Evolutionary conservation across 2,113 vertebrate genomes (phyloP), one percentile per base, ranked within the genome.

Genomic region (Nothocercus julius): DNA sequence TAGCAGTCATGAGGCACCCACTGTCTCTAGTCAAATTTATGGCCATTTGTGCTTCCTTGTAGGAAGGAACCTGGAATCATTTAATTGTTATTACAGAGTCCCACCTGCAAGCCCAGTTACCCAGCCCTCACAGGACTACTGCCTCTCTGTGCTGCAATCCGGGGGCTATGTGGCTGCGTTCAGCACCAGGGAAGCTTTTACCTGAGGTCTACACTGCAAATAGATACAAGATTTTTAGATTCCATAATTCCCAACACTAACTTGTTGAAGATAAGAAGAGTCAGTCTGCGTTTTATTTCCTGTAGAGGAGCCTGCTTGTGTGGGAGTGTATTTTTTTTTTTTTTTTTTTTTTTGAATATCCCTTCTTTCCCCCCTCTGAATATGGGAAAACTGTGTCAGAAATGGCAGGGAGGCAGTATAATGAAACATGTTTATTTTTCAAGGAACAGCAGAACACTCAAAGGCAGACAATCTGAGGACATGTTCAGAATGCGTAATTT

Each of bases 401-500:
- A 92, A 63, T 83, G 78, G 27, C 28, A 85, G 58, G 61, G 75
- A 76, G 19, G 25, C 82, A 16, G 76, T 84, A 92, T 24, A 83
- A 76, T 42, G 59, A 67, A 85, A 56, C 8, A 11, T 53, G 8
- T 42, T 93, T 90, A 28, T 91, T 95, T 95, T 88, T 77, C 58
- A 45, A 44, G 86, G 70, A 82, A 77, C 9, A 68, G 54, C 73
- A 89, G 76, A 96, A 77, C 36, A 40, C 38, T 83, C 25, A 7
- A 82, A 97, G 59, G 49, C 72, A 95, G 84, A 70, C 83, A 81
- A 73, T 73, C 38, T 72, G 82, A 94, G 85, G 24, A 84, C 89
- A 58, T 82, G 82, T 63, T 95, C 59, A 87, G 93, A 95, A 96
- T 93, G 80, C 7, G 32, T 54, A 89, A 96, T 92, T 83, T 92